Evolutionary conservation across 1,140 invertebrate genomes (phyloP).

Genomic region (Venustaconcha ellipsiformis): DNA sequence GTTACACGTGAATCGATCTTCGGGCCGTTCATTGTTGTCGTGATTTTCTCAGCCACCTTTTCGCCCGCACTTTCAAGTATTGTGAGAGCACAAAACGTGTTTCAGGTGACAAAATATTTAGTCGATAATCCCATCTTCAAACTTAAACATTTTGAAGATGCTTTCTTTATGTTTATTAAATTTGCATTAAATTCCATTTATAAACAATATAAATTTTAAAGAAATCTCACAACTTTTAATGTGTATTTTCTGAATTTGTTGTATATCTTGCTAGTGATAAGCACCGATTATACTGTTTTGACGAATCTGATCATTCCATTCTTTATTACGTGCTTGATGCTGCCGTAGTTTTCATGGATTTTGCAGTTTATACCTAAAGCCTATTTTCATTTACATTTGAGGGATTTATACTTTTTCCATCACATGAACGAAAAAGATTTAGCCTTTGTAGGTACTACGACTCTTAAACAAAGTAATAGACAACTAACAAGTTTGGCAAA

Average conservation of each 20-base stretch:
- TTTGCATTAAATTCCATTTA: background rate
- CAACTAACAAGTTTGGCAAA: no score
- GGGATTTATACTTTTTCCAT: no score
- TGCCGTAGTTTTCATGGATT: no score
- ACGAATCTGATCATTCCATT: no score
- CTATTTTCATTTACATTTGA: no score
- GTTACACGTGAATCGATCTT: constrained; percentile 93
- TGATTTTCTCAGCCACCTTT: constrained; percentile 80
- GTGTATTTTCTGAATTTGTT: background rate
- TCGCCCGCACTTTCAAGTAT: constrained; percentile 95
- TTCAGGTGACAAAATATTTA: constrained; percentile 70
- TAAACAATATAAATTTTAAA: background rate
- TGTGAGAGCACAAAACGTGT: constrained; percentile 87
- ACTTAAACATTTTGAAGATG: no score
- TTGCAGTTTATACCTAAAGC: no score
- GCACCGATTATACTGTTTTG: background rate
- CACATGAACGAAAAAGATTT: no score
- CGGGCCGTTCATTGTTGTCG: constrained; percentile 84
- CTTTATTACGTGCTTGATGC: no score
- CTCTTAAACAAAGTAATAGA: no score
- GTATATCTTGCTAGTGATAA: background rate
- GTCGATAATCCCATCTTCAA: background rate
- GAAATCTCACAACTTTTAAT: background rate
- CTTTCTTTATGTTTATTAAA: background rate
- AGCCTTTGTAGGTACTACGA: no score